Base-by-base conservation (phyloP, 2,113 vertebrate genomes). In the Tricholaema leucomelas region DNA sequence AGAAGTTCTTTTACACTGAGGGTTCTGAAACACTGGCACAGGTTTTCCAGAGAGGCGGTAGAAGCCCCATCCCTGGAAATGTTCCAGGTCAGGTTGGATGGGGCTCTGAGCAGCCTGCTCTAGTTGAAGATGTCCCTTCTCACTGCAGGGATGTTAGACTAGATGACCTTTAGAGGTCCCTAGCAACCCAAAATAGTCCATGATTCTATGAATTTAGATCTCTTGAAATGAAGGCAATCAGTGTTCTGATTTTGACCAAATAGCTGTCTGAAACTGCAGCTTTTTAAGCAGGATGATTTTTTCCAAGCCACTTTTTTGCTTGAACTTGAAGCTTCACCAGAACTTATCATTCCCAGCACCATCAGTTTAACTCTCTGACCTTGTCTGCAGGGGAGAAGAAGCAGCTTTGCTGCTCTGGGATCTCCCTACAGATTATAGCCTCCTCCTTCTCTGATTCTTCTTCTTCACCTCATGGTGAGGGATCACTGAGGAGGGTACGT, bases 381-480 rank as follows among this genome's bases (percentile, higher is more conserved):
- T 15, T 76, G 7, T 64, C 59, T 82, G 8, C 46, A 85, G 36
- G n/a, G 8, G 25, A 83, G 42, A 56, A 91, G 50, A 77, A 48
- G 16, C 9, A 44, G 4, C 44, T 73, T 77, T 81, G 36, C 42
- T 66, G 38, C 35, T 71, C 15, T 56, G 61, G 15, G 20, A 38
- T 61, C 50, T 71, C 21, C 58, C 25, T 9, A 72, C 42, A 79
- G 30, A 11, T 59, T 54, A 6, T 6, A 35, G 15, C 28, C 44
- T 86, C 33, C 31, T 36, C 23, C 25, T 58, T 19, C 11, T 84
- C n/a, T 46, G 31, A 31, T 50, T 10, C 12, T n/a, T n/a, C n/a
- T n/a, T n/a, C n/a, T n/a, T n/a, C n/a, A 8, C 10, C 14, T 15
- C 0, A 1, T n/a, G 21, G 31, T 63, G 31, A 46, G 35, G 77